Conservation (phyloP, 2,797 vertebrate species). For the Peromyscus attwateri region DNA sequence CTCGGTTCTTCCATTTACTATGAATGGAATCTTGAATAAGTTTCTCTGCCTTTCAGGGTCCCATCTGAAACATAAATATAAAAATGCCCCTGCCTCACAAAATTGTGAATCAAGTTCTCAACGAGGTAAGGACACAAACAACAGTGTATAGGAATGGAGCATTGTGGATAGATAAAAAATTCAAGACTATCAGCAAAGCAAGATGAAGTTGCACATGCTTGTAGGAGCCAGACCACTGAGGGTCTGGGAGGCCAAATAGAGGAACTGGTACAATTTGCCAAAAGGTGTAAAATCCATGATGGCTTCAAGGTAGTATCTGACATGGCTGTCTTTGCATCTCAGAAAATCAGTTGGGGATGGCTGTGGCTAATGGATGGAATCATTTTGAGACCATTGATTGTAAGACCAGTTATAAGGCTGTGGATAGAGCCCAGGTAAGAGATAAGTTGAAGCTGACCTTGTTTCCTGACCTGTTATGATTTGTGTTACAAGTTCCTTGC, state of each 20-base stretch:
- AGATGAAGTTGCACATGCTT: not conserved
- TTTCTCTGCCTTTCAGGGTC: not conserved
- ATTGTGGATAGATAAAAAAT: not conserved
- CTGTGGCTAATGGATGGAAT: not conserved
- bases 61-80: not conserved
- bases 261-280: not conserved
- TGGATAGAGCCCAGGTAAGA: not conserved
- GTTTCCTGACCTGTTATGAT: not conserved
- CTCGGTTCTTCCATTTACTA: not conserved
- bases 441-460: not conserved
- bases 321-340: not conserved
- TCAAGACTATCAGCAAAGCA: not conserved
- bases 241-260: not conserved
- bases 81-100: not conserved
- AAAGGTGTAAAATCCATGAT: not conserved
- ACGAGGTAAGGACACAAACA: not conserved
- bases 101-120: not conserved
- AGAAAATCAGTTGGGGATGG: not conserved
- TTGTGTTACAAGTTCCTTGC: constrained; percentile 12
- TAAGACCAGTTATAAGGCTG: not conserved
- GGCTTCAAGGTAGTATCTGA: not conserved
- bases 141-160: not conserved
- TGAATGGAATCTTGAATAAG: not conserved
- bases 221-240: not conserved
- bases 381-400: not conserved